Evolutionary conservation across 2,797 vertebrate genomes (phyloP), one percentile per base, ranked within the genome.

Genomic region (Helostoma temminkii): DNA sequence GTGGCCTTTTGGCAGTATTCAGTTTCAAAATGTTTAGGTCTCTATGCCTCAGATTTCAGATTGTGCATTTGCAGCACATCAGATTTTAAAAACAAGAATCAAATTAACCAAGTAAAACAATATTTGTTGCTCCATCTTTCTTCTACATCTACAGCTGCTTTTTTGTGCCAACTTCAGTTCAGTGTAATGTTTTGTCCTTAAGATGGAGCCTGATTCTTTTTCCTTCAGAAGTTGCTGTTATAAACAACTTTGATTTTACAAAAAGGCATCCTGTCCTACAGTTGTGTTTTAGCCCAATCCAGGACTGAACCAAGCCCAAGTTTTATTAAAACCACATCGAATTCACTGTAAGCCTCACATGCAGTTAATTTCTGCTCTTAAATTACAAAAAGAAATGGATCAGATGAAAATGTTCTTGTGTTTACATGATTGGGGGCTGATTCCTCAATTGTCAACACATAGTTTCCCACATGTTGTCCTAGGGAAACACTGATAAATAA

Each of bases 151-250:
- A 28, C 61, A 66, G 43, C 54, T 73, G 71, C 69, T 55, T 76
- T 49, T 79, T 47, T 78, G 73, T 84, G 79, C 75, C 68, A 76
- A 68, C 25, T 70, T 24, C 9, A 49, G 19, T 71, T 76, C 32
- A 52, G 25, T 49, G 37, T 54, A 24, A 21, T 52, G 30, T 36
- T 55, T 56, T 30, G 19, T 41, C 16, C 14, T 55, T 9, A 12
- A 72, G 11, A 34, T 22, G 50, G 53, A 66, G 74, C 41, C 49
- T 12, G 39, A 28, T 32, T 21, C 21, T 41, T 68, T 52, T 50
- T 54, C 39, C 34, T 22, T 66, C 34, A 18, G 55, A 64, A 45
- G 58, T 47, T 21, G 9, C 65, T 65, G 74, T 74, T 72, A 71
- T 57, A 73, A 50, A 57, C 34, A 41, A 56, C 45, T 14, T 28